Conservation (phyloP, 2,797 vertebrate genomes). For the Sebastes vulpes region DNA sequence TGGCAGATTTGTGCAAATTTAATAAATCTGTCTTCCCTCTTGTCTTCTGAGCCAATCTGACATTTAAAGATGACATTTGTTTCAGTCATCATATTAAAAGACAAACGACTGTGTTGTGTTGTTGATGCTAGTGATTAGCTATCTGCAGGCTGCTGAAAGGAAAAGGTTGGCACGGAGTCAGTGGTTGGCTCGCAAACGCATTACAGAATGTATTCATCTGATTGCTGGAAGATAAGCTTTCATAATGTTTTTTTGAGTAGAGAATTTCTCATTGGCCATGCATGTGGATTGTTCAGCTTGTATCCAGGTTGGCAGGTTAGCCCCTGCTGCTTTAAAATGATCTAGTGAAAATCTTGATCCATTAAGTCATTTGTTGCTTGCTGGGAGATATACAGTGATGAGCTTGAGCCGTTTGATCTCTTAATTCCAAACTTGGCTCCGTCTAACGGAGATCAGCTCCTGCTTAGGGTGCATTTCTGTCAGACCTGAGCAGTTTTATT, state of each 20-base stretch:
- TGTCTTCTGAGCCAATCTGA: conserved; percentile 82
- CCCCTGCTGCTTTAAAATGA: conserved; percentile 54
- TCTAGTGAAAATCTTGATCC: conserved; percentile 72
- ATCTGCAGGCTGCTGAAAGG: conserved; percentile 68
- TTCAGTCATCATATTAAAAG: conserved; percentile 76
- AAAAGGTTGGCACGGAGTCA: conserved; percentile 63
- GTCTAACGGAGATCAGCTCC: conserved; percentile 76
- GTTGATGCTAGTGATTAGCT: conserved; percentile 77
- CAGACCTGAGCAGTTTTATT: conserved; percentile 79
- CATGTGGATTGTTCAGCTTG: not conserved
- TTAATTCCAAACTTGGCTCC: conserved; percentile 85
- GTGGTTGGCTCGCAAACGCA: conserved; percentile 32
- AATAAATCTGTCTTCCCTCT: conserved; percentile 68
- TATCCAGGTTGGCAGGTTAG: conserved; percentile 34
- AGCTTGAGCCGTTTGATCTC: conserved; percentile 82
- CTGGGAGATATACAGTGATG: conserved; percentile 75
- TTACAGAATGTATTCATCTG: conserved; percentile 52
- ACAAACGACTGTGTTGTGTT: conserved; percentile 68
- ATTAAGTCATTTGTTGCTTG: conserved; percentile 82
- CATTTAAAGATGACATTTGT: conserved; percentile 86
- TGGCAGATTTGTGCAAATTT: conserved; percentile 59
- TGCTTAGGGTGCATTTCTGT: conserved; percentile 86
- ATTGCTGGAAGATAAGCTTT: conserved; percentile 43
- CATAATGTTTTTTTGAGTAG: not conserved
- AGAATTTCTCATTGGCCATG: not conserved